Evolutionary conservation across 2,888 invertebrate genomes (phyloP).

Genomic region (Mactromeris polynyma): DNA sequence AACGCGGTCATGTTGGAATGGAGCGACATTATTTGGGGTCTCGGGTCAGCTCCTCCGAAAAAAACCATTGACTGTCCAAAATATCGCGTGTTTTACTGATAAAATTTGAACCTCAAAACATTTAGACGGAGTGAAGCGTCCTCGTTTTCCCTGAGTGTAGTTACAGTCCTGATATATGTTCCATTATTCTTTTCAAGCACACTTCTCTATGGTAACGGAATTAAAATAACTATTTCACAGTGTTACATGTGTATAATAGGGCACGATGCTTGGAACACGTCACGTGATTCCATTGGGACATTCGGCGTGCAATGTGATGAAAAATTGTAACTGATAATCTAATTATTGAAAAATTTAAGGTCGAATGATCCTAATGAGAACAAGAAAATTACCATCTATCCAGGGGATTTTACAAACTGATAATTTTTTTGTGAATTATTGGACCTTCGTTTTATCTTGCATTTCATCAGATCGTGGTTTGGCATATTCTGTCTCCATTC

Average conservation of each 20-base stretch:
- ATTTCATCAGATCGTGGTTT: background rate
- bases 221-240: background rate
- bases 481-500: background rate
- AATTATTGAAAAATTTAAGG: slow-evolving; percentile 18
- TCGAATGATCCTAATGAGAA: slow-evolving; percentile 10
- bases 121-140: too few species aligned
- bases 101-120: too few species aligned
- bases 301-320: slow-evolving; percentile 12
- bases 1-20: too few species aligned
- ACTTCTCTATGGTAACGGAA: background rate
- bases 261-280: background rate
- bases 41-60: too few species aligned
- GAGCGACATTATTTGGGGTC: too few species aligned
- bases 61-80: too few species aligned
- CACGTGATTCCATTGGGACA: slow-evolving; percentile 10
- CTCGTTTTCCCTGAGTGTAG: too few species aligned
- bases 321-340: slow-evolving; percentile 12
- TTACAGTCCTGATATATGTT: too few species aligned
- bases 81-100: too few species aligned
- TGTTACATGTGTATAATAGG: background rate
- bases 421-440: slow-evolving; percentile 2
- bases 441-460: slow-evolving; percentile 11
- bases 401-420: slow-evolving; percentile 13
- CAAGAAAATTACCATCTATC: slow-evolving; percentile 5
- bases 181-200: background rate